Evolutionary conservation across 1,140 invertebrate genomes (phyloP).

Genomic region (Drosophila nigrodunni): DNA sequence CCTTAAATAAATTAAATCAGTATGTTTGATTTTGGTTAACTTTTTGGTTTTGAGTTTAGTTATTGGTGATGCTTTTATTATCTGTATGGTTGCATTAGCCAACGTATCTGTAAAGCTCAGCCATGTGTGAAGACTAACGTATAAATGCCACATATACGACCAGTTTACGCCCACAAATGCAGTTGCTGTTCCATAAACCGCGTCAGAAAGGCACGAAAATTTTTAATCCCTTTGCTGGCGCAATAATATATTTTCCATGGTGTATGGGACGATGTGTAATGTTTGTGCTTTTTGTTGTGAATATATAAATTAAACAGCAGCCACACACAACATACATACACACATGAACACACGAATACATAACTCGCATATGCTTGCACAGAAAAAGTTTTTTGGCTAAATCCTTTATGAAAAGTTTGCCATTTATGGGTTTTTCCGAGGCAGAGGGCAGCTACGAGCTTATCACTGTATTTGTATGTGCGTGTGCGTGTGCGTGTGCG

Average conservation of each 20-base stretch:
- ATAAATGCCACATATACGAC: conserved; percentile 56
- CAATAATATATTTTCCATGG: conserved; percentile 67
- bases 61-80: conserved; percentile 42
- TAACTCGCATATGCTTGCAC: conserved; percentile 48
- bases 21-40: conserved; percentile 41
- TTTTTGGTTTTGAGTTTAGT: conserved; percentile 57
- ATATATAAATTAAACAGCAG: conserved; percentile 77
- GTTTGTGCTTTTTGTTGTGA: conserved; percentile 46
- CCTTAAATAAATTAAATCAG: neutral
- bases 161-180: conserved; percentile 5
- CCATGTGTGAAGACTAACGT: conserved; percentile 76
- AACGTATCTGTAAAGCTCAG: conserved; percentile 70
- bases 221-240: conserved; percentile 76
- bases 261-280: conserved; percentile 21
- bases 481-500: conserved; percentile 35
- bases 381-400: conserved; percentile 74
- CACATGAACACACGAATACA: conserved; percentile 23
- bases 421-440: conserved; percentile 65
- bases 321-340: conserved; percentile 42
- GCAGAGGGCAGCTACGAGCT: conserved; percentile 21
- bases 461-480: conserved; percentile 36
- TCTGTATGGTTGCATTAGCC: conserved; percentile 57
- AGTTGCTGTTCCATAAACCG: conserved; percentile 44
- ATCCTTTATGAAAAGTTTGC: conserved; percentile 79
- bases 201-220: conserved; percentile 64